Base-by-base conservation (phyloP, 2,888 invertebrate genomes). In the Tetramorium bicarinatum region DNA sequence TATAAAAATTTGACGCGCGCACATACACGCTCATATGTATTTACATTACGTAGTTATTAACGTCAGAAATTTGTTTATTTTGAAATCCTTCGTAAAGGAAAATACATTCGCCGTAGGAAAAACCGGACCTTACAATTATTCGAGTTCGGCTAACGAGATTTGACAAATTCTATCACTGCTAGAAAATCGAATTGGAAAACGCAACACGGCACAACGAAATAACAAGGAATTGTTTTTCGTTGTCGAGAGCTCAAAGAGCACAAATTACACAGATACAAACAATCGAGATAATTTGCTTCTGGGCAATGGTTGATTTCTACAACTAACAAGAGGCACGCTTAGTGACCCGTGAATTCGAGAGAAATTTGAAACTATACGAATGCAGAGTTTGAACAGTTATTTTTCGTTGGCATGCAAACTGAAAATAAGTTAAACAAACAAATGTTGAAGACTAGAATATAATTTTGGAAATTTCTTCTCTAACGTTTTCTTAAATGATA, bases 141-240 rank as follows among this genome's bases (percentile, higher is more conserved):
- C 59, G 47, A 67, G 29, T 59, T 80, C 18, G n/a, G 13, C 79
- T 80, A 80, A 80, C 79, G 75, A 79, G 79, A 79, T 79, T 47
- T 79, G 75, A 59, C 79, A 80, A 75, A 80, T 80, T 80, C 75
- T 80, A 80, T 74, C 21, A 59, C 59, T 74, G 59, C 79, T 34
- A 25, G 47, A 80, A 80, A 80, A 80, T 75, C 18, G 34, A 80
- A 74, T 75, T 47, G 79, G 75, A 18, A 75, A 80, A 74, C 13
- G 75, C 79, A 74, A 38, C 79, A 38, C 79, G 38, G 75, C 75
- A 49, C 59, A 80, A 80, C 75, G 59, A 59, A 72, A 80, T 80
- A 80, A 80, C 79, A 80, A 80, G 79, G 75, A 80, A 80, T 80
- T 80, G 75, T 74, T 80, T 80, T 75, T 74, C 38, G 18, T 25